Percentiles rank a stretch among this genome's conserved stretches.
Conservation (phyloP, 2,797 vertebrate species). For the Spinus pinus region DNA sequence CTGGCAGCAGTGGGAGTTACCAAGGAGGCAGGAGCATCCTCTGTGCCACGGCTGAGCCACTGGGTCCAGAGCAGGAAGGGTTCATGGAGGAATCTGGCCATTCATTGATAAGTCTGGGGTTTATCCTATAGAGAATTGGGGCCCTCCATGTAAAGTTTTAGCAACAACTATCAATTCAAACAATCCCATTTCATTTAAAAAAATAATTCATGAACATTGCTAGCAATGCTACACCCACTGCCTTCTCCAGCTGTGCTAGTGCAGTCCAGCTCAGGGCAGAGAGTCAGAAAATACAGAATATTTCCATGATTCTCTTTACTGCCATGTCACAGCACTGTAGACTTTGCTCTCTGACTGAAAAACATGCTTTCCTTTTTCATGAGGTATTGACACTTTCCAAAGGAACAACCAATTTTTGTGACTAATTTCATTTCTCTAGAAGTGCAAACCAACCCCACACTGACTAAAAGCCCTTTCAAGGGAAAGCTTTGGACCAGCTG, state of each 20-base stretch:
- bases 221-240: not conserved
- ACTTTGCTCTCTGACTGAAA: not conserved
- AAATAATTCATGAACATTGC: not conserved
- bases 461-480: not conserved
- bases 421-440: not conserved
- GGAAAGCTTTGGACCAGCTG: not conserved
- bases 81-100: not conserved
- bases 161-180: not conserved
- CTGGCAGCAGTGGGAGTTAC: not conserved
- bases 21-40: not conserved
- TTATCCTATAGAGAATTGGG: not conserved
- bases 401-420: not conserved
- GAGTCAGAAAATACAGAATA: not conserved
- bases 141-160: not conserved
- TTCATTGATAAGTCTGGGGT: not conserved
- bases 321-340: not conserved
- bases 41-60: not conserved
- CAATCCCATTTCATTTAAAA: not conserved
- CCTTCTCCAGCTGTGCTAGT: not conserved
- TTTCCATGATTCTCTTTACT: not conserved
- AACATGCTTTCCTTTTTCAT: not conserved
- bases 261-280: not conserved
- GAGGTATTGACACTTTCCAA: not conserved
- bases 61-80: not conserved
- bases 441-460: not conserved